Evolutionary conservation across 2,888 invertebrate species (phyloP).

Genomic region (Synanthedon formicaeformis): DNA sequence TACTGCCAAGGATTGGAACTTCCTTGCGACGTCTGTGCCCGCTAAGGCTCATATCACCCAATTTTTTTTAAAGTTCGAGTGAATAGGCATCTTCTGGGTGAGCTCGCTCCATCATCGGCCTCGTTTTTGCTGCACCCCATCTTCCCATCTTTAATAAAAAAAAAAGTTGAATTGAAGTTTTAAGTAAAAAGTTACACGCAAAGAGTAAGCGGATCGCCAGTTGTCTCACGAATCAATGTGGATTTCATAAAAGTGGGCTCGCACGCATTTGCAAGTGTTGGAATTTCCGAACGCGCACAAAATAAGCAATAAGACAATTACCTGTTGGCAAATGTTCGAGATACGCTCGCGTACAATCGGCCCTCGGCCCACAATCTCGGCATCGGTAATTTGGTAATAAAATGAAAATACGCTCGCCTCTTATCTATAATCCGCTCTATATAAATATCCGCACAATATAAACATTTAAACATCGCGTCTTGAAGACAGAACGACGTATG

Average conservation of each 20-base stretch:
- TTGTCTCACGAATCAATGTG: no score
- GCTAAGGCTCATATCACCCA: no score
- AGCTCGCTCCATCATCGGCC: no score
- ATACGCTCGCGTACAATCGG: constrained; percentile 49
- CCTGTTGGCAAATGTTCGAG: constrained; percentile 58
- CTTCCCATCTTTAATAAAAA: no score
- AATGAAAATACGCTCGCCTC: constrained; percentile 66
- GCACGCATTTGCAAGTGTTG: constrained; percentile 9
- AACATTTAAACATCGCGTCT: constrained; percentile 30
- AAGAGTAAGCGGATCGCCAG: no score
- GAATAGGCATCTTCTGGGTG: no score
- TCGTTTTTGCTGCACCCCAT: no score
- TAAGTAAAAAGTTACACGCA: no score
- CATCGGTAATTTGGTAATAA: constrained; percentile 73
- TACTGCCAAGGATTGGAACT: no score
- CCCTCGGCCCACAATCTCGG: constrained; percentile 40
- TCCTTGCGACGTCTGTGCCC: no score
- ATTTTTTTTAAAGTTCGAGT: no score
- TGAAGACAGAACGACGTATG: constrained; percentile 19
- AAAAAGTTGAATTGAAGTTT: no score
- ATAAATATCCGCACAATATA: constrained; percentile 60
- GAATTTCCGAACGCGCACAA: constrained; percentile 28
- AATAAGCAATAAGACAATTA: constrained; percentile 53
- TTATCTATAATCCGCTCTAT: constrained; percentile 66
- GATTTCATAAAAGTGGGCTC: neutral